phyloP scores from a whole-genome alignment of 2,113 vertebrate species.

The Zootoca vivipara region DNA sequence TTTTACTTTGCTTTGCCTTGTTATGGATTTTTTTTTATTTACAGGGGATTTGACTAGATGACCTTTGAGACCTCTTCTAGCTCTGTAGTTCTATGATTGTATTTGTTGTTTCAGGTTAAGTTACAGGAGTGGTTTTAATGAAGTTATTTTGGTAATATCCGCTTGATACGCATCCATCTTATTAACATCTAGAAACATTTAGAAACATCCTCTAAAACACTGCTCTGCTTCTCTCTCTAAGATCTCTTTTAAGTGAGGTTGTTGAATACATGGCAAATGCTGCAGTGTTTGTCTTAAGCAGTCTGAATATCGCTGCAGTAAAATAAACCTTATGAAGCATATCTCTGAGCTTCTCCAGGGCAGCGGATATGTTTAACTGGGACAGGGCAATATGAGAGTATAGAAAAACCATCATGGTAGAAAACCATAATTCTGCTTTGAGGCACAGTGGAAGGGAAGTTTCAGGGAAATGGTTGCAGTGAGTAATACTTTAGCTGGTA shows the following conservation, averaged over 20 bases:
- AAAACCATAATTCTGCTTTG: not conserved
- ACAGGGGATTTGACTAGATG: too few species aligned
- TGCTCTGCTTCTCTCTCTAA: slow-evolving; percentile 14
- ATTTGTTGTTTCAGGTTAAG: not conserved
- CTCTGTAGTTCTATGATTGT: not conserved
- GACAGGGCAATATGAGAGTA: not conserved
- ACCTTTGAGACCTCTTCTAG: too few species aligned
- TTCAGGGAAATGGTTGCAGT: not conserved
- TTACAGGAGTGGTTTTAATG: not conserved
- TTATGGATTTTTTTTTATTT: not conserved
- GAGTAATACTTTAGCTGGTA: not conserved
- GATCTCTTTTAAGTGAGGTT: not conserved
- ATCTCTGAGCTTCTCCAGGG: not conserved
- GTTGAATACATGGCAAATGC: slow-evolving; percentile 17
- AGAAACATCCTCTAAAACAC: not conserved
- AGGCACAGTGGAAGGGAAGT: not conserved
- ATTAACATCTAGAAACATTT: not conserved
- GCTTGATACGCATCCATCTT: not conserved
- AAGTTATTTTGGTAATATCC: slow-evolving; percentile 21
- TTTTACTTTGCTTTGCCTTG: not conserved
- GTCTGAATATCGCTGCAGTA: slow-evolving; percentile 27
- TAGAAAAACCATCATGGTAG: not conserved
- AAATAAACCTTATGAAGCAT: slow-evolving; percentile 29
- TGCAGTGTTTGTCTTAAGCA: not conserved
- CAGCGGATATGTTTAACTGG: slow-evolving; percentile 13